Base-by-base conservation (phyloP, 2,888 invertebrate genomes). In the Eurytoma californica region DNA sequence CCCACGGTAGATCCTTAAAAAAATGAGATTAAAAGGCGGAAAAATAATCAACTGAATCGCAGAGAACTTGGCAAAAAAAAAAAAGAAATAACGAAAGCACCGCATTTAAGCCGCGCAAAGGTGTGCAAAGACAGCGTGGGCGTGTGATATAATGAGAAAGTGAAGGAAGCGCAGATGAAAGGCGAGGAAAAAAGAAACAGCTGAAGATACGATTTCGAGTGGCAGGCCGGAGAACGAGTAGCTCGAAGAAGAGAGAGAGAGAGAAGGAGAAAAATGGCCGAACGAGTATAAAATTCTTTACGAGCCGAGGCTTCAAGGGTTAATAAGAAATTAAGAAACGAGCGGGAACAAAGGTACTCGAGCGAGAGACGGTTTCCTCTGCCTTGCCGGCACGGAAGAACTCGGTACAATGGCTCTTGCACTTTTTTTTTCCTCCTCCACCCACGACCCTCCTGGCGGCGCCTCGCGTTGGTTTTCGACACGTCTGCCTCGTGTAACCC, bases 301-400 rank as follows among this genome's bases (percentile, higher is more conserved):
- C 16, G 68, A 68, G 30, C 24, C 24, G 24, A 2, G 24, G 2
- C 24, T 24, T 75, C 75, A 51, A 68, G 60, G 68, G 53, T 75
- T 73, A 60, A 75, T 61, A 75, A 75, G 68, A 68, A 53, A 75
- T 75, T 75, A 53, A 68, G 61, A 68, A 68, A 75, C 75, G 51
- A 75, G 61, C 51, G 20, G 60, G 75, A 75, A 75, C 75, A 75
- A 67, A 75, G 66, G 30, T 51, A 13, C 57, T 39, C 12, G 12
- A 39, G 9, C 13, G 12, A 39, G 16, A 39, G 18, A 18, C 13
- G 18, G 13, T 28, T 60, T 24, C 28, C 12, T 39, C n/a, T 30
- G 28, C 16, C 14, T 7, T 14, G n/a, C n/a, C 2, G 4, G n/a
- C n/a, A n/a, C n/a, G n/a, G 2, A n/a, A 53, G 53, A n/a, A n/a